A percentile compares a stretch with the other conserved stretches of the same genome.
Conservation (phyloP, 2,888 invertebrate genomes). For the Cabera pusaria region DNA sequence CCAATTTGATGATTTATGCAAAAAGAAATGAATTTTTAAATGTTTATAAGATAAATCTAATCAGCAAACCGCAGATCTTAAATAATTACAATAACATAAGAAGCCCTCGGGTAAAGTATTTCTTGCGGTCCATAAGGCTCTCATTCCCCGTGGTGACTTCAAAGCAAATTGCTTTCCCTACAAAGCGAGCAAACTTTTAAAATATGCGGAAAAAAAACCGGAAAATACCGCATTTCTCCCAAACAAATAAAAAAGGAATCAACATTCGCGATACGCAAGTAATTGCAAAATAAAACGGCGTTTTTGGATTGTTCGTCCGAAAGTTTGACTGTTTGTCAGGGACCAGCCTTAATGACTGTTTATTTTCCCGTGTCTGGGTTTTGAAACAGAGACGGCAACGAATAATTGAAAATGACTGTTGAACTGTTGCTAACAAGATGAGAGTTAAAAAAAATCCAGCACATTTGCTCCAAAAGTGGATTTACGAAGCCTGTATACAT, state of each 20-base stretch:
- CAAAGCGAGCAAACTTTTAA: slow-evolving; percentile 44
- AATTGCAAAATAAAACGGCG: slow-evolving; percentile 28
- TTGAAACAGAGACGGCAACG: too few species aligned
- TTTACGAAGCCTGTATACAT: too few species aligned
- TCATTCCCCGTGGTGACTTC: slow-evolving; percentile 35
- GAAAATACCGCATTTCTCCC: slow-evolving; percentile 33
- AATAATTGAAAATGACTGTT: too few species aligned
- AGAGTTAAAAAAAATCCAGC: too few species aligned
- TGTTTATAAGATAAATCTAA: too few species aligned
- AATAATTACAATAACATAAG: slow-evolving; percentile 7
- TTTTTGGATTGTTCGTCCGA: slow-evolving; percentile 27
- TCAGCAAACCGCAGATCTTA: too few species aligned
- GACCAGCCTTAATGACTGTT: slow-evolving; percentile 24
- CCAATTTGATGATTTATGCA: too few species aligned
- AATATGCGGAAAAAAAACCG: slow-evolving; percentile 43
- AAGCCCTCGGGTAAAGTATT: slow-evolving; percentile 11
- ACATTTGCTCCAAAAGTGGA: too few species aligned
- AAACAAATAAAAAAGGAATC: slow-evolving; percentile 46
- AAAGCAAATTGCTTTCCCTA: slow-evolving; percentile 55
- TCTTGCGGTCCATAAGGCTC: slow-evolving; percentile 16
- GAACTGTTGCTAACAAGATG: too few species aligned
- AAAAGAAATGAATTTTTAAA: too few species aligned
- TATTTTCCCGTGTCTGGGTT: slow-evolving; percentile 9
- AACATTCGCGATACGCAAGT: slow-evolving; percentile 32
- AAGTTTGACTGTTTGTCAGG: slow-evolving; percentile 20